Conservation (phyloP, 1,140 invertebrate genomes). For the Brachionus sp. region DNA sequence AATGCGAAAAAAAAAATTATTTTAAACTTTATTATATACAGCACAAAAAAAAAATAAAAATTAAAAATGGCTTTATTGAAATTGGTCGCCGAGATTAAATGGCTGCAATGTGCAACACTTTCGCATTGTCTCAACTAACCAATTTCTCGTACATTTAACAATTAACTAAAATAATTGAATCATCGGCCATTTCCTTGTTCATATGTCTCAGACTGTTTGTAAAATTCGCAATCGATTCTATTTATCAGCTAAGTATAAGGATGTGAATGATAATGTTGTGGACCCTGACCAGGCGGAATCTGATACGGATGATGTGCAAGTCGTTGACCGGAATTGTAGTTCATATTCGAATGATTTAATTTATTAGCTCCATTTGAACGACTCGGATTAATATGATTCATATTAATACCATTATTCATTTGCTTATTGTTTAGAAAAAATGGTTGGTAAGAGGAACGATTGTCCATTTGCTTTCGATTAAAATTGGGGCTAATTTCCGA, state of each 20-base stretch:
- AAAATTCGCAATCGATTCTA: neutral
- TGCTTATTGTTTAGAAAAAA: slow-evolving; percentile 8
- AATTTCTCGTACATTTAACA: neutral
- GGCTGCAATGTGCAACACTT: neutral
- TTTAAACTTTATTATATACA: neutral
- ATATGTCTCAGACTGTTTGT: neutral
- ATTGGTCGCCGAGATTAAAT: neutral
- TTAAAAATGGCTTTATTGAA: neutral
- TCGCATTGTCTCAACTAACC: neutral
- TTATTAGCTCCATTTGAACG: neutral
- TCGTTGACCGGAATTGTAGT: neutral
- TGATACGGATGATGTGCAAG: neutral
- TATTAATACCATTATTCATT: neutral
- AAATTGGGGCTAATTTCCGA: neutral
- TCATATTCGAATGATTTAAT: neutral
- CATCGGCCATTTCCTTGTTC: neutral
- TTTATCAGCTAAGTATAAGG: neutral
- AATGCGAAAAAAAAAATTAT: neutral
- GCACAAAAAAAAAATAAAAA: neutral
- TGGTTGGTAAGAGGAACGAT: neutral
- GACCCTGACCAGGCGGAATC: neutral
- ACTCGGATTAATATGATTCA: neutral
- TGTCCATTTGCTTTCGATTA: neutral
- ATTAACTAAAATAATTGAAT: slow-evolving; percentile 1
- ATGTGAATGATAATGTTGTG: neutral